A percentile compares a stretch with the other conserved stretches of the same genome.
Conservation (phyloP, 2,888 invertebrate genomes). For the Ophion slaviceki region DNA sequence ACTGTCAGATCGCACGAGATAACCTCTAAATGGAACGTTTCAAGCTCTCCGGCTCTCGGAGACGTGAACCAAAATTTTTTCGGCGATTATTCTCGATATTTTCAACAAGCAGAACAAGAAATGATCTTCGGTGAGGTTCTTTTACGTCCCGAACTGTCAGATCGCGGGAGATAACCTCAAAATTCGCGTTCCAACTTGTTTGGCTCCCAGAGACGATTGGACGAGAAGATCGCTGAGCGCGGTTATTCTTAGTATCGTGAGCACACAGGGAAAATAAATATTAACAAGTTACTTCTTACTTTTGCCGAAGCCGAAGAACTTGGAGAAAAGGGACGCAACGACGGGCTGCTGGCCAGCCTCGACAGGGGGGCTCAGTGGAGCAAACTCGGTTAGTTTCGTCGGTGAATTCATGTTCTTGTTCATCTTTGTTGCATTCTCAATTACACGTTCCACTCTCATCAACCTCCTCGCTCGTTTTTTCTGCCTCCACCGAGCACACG, state of each 20-base stretch:
- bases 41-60: neutral
- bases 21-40: neutral
- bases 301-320: constrained; percentile 89
- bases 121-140: neutral
- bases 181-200: neutral
- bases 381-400: constrained; percentile 91
- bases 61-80: neutral
- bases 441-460: neutral
- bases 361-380: constrained; percentile 89
- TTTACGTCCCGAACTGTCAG: neutral
- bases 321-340: constrained; percentile 89
- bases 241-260: neutral
- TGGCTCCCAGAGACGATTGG: neutral
- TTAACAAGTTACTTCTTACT: constrained; percentile 82
- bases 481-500: neutral
- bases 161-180: neutral
- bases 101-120: neutral
- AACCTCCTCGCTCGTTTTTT: neutral
- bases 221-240: neutral
- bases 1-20: neutral
- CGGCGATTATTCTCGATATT: neutral
- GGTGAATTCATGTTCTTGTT: constrained; percentile 87
- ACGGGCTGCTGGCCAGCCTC: constrained; percentile 88
- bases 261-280: neutral
- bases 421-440: constrained; percentile 77